Conservation (phyloP, 35 echinoderm and acorn worm genomes). For the Lytechinus variegatus region DNA sequence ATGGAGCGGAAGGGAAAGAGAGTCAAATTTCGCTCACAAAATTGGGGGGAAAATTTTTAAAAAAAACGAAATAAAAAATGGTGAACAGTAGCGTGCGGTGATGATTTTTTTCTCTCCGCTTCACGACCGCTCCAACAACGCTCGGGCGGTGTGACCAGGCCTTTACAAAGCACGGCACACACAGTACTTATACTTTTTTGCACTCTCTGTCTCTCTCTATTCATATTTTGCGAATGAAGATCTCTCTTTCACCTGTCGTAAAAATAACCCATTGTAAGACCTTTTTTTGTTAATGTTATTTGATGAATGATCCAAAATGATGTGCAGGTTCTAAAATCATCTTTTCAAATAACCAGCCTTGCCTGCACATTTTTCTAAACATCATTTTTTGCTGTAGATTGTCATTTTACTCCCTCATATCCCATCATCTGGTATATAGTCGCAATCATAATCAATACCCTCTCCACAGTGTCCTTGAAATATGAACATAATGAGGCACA, state of each 20-base stretch:
- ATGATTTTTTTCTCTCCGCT: no score
- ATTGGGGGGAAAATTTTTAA: no score
- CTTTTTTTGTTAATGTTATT: not conserved
- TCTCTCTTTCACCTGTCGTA: not conserved
- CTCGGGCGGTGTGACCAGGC: no score
- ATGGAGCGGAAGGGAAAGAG: no score
- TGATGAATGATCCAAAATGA: not conserved
- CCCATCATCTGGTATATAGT: not conserved
- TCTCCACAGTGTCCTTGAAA: not conserved
- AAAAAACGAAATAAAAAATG: no score
- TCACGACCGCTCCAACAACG: no score
- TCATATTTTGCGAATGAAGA: not conserved
- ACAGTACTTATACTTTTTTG: no score
- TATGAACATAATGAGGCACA: not conserved
- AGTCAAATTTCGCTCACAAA: no score
- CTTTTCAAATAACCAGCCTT: not conserved
- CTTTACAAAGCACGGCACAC: no score
- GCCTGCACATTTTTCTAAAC: not conserved
- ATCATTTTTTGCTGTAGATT: not conserved
- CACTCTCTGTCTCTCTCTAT: not conserved
- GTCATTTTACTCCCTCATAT: not conserved
- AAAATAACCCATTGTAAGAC: not conserved
- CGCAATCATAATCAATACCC: not conserved
- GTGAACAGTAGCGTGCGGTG: no score
- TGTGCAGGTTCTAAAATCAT: not conserved